Base-by-base conservation (phyloP, 2,888 invertebrate species). In the Eupeodes latifasciatus region DNA sequence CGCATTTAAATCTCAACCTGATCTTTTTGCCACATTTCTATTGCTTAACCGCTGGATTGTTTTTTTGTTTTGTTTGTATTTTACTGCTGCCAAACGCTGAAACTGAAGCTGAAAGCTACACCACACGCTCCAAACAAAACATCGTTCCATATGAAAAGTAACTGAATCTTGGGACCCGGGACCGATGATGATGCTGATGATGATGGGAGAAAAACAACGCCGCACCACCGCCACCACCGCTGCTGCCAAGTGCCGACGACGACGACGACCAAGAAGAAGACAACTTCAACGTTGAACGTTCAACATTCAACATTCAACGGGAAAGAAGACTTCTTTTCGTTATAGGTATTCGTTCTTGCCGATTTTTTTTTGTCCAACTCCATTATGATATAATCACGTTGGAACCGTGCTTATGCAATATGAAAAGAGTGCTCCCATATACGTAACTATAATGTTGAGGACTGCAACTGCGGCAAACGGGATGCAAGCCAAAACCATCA, bases 331-430 rank as follows among this genome's bases (percentile, higher is more conserved):
- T 78, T 62, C 62, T 64, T 74, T 62, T 82, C 59, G 83, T 62
- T 67, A 40, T 40, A n/a, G n/a, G n/a, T 16, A 59, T 59, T 34
- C 57, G 57, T 77, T 81, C 62, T 74, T 64, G 64, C 34, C 40
- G 67, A 51, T 27, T 72, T 53, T 36, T 36, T 69, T 69, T 66
- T 79, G 82, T 86, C 86, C 82, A 79, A 83, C 79, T 86, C 83
- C 79, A 83, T 86, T 86, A 86, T 86, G 86, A 86, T 86, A 83
- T 83, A 86, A 86, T 86, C 86, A 79, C 71, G 69, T 74, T 62
- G 62, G 74, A 64, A 71, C 47, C 72, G 51, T 69, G 67, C 75
- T 86, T 86, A 86, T 86, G 85, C 82, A 86, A 86, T 82, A 86
- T 86, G 85, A 86, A 71, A 81, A 78, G 67, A 86, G 78, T 82